Evolutionary conservation across 2,113 vertebrate genomes (phyloP), one percentile per base, ranked within the genome.

Genomic region (Sebastes fasciatus): DNA sequence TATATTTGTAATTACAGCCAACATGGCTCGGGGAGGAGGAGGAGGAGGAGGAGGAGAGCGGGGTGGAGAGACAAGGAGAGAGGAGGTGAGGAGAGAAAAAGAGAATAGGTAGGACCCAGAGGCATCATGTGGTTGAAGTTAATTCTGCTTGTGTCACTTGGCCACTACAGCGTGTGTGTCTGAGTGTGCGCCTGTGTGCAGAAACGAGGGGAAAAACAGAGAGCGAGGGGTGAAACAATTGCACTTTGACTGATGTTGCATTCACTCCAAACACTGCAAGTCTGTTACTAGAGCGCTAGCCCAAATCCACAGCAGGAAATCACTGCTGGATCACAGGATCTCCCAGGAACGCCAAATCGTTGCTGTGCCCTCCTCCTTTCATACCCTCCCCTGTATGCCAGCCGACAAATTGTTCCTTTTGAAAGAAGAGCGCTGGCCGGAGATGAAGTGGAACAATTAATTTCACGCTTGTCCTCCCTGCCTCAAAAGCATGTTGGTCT

Each of bases 391-490:
- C 79, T 77, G 91, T 94, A 94, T 93, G 91, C 72, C 86, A 91
- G 57, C 93, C 95, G 94, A 96, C 96, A 98, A 98, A 98, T 97
- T 96, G 96, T 95, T 95, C 96, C 95, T 94, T 96, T 64, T 93
- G 96, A 96, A 97, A 96, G 96, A 96, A 94, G 96, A 86, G 96
- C 89, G 91, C 95, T 93, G 95, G 94, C 92, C 93, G 95, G 96
- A 98, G 96, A 97, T 96, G 96, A 96, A 97, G 96, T 97, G 97
- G 97, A 99, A 98, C 97, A 97, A 99, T 98, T 98, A 96, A 99
- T 99, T 98, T 98, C 97, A 98, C 96, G 97, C 96, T 96, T 98
- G 97, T 98, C 97, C 96, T 97, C 96, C 94, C 93, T 89, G 94
- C 93, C 95, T 97, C 96, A 96, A 96, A 97, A 94, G 95, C 93